Conservation (phyloP, 1,140 invertebrate genomes). For the Acromyrmex charruanus region DNA sequence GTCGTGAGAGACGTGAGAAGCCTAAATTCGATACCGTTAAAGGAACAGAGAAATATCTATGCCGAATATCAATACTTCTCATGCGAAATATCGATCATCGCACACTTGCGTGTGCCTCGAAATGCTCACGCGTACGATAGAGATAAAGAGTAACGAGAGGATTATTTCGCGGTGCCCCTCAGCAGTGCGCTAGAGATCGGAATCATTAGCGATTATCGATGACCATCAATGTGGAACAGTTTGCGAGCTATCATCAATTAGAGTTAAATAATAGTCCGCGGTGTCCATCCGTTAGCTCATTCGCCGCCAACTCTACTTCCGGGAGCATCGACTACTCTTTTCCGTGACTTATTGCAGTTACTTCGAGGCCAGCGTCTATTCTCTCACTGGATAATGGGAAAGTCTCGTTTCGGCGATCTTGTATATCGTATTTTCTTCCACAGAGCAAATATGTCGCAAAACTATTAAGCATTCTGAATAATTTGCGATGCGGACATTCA, state of each 20-base stretch:
- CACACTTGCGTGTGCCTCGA: neutral
- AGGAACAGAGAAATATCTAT: slow-evolving; percentile 32
- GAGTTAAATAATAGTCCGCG: slow-evolving; percentile 69
- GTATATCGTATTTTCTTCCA: neutral
- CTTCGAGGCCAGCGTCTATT: slow-evolving; percentile 23
- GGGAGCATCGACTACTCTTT: slow-evolving; percentile 67
- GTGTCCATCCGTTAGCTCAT: slow-evolving; percentile 67
- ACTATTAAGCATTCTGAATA: neutral
- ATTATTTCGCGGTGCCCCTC: slow-evolving; percentile 56
- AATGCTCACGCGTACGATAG: neutral
- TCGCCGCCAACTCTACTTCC: slow-evolving; percentile 57
- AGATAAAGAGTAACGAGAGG: slow-evolving; percentile 14
- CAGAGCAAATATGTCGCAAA: neutral
- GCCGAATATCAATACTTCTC: slow-evolving; percentile 27
- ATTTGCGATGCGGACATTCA: neutral
- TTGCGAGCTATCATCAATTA: slow-evolving; percentile 72
- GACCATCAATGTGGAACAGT: slow-evolving; percentile 72
- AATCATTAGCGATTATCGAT: slow-evolving; percentile 77
- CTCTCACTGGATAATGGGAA: slow-evolving; percentile 49
- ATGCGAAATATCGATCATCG: slow-evolving; percentile 46
- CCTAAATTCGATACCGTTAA: slow-evolving; percentile 57
- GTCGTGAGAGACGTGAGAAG: slow-evolving; percentile 29
- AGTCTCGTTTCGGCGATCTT: slow-evolving; percentile 47
- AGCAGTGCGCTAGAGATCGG: slow-evolving; percentile 53
- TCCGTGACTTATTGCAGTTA: slow-evolving; percentile 59